These are phyloP conservation scores for Phenganax marumi DNA, from an alignment of 92 coral and sea anemone species.

Conservation along the genomic window DNA sequence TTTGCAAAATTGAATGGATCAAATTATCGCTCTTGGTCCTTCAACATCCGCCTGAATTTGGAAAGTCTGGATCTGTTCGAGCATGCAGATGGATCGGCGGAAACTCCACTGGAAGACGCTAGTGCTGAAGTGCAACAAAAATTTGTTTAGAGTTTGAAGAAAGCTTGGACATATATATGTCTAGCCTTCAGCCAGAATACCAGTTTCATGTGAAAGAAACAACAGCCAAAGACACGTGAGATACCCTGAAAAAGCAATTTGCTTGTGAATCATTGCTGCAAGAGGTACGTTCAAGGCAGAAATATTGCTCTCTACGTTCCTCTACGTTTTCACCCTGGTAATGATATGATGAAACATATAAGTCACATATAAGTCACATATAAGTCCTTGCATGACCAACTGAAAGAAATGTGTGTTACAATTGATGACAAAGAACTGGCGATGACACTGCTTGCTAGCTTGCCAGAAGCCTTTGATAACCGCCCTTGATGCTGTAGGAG, in stretches of 20 bases:
- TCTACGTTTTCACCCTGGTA: neutral
- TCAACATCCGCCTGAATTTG: conserved; percentile 20
- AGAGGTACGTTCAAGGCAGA: neutral
- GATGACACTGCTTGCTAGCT: no score
- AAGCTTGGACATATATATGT: neutral
- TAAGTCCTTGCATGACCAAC: neutral
- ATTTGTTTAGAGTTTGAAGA: neutral
- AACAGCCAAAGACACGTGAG: neutral
- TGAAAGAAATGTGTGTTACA: neutral
- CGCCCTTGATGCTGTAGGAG: no score
- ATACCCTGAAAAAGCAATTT: no score
- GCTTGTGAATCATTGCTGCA: no score
- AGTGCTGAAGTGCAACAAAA: conserved; percentile 19
- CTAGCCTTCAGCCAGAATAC: neutral
- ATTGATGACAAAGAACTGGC: neutral
- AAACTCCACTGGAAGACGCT: conserved; percentile 33
- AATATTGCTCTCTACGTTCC: neutral
- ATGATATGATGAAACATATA: neutral
- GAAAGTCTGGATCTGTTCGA: conserved; percentile 20
- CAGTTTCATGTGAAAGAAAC: neutral
- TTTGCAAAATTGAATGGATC: conserved; percentile 32
- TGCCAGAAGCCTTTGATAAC: no score
- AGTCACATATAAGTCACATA: neutral
- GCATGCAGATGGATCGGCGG: conserved; percentile 26
- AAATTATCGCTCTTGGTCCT: conserved; percentile 35